Evolutionary conservation across 2,113 vertebrate species (phyloP).

Genomic region (Aramus guarauna): DNA sequence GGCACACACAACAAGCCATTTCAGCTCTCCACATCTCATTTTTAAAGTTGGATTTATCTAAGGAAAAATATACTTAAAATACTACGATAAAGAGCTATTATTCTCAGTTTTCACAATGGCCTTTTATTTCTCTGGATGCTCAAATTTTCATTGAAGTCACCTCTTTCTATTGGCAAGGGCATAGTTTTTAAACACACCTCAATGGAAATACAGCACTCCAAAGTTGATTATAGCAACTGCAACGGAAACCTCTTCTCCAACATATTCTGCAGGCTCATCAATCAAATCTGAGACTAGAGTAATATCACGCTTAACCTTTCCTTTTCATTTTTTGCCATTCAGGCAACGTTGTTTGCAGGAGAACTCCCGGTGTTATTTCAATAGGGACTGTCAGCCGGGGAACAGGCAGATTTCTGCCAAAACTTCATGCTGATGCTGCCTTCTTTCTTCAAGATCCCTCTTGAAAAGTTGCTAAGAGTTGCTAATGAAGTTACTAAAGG

Average conservation of each 20-base stretch:
- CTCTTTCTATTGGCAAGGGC: background rate
- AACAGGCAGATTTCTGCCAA: background rate
- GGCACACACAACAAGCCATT: background rate
- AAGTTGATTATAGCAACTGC: background rate
- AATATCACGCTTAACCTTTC: background rate
- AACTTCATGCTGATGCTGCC: background rate
- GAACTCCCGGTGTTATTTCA: background rate
- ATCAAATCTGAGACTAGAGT: background rate
- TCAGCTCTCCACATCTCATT: background rate
- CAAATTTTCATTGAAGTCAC: background rate
- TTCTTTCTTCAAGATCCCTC: background rate
- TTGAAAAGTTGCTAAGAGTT: background rate
- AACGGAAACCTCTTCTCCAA: background rate
- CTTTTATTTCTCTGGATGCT: background rate
- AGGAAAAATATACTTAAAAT: background rate
- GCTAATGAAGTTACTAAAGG: constrained; percentile 2
- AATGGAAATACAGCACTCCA: background rate
- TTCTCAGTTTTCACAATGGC: background rate
- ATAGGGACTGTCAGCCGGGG: background rate
- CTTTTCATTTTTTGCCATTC: background rate
- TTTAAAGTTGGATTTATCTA: background rate
- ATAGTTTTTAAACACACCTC: background rate
- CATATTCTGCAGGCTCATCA: background rate
- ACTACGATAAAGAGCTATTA: background rate
- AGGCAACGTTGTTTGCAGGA: background rate